Base-by-base conservation (phyloP, 2,888 invertebrate genomes). In the Vesta saturnalis region DNA sequence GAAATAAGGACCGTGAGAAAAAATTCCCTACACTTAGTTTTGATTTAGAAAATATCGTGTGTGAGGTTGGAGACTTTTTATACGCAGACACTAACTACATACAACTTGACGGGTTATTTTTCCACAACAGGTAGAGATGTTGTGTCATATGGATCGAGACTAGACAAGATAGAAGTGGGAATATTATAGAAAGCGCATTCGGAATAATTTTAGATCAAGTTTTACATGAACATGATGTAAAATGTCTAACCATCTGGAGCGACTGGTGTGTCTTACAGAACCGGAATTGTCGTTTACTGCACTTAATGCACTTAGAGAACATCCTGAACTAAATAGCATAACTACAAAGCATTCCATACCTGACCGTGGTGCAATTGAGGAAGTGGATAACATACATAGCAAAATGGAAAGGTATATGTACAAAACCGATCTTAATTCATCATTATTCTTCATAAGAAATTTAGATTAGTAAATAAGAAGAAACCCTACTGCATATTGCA, bases 41-140 rank as follows among this genome's bases (percentile, higher is more conserved):
- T 65, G 73, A 72, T 62, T 39, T 74, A 23, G 62, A 74, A 56
- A 77, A 76, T 69, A 74, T 77, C 57, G 61, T 77, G 46, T 52
- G 69, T 19, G 73, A 71, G 68, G 67, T 75, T 19, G 69, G 71
- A 47, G 67, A 64, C 39, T 76, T 71, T 71, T 61, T 74, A 77
- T 64, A 70, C 71, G 69, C 72, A 63, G 49, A 77, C 74, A 62
- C 61, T 72, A 67, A 71, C 66, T 62, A 52, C 70, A 39, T 76
- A 76, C 60, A 76, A 78, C 68, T 67, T 78, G 47, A 78, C 75
- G 52, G 76, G 72, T 49, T 70, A 77, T 67, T 70, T 73, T 49
- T 30, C 49, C 1, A 47, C 55, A 10, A 62, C 54, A 19, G 10
- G 19, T 49, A 55, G 30, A 62, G 30, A n/a, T 63, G 71, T 46